A percentile compares a stretch with the other conserved stretches of the same genome.
These are phyloP conservation scores for Trachops cirrhosus DNA, from an alignment of 2,797 vertebrate genomes.

Conservation along the genomic window DNA sequence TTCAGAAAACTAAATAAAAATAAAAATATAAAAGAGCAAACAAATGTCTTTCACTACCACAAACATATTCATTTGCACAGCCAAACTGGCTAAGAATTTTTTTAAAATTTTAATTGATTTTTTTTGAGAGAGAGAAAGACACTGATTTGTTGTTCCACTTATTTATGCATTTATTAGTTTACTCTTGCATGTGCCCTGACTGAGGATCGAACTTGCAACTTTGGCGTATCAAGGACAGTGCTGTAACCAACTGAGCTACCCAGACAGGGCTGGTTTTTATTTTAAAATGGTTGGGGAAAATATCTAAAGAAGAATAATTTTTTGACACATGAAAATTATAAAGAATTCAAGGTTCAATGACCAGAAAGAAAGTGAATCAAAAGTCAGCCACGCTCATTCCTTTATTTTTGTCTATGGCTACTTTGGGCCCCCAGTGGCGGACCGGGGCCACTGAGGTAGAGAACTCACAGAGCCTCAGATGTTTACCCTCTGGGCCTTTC, in stretches of 20 bases:
- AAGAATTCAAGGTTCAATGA: background rate
- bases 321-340: background rate
- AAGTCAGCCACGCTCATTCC: background rate
- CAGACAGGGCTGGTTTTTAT: background rate
- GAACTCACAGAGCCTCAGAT: background rate
- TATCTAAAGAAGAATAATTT: background rate
- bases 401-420: background rate
- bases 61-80: background rate
- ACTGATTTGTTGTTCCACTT: background rate
- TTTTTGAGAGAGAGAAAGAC: background rate
- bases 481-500: conserved; percentile 1
- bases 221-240: background rate
- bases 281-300: background rate
- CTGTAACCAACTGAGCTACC: background rate
- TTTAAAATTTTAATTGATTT: background rate
- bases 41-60: background rate
- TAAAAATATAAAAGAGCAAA: background rate
- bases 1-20: background rate
- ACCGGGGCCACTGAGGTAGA: background rate
- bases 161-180: background rate
- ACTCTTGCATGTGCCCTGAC: background rate
- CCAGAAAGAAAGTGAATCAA: background rate
- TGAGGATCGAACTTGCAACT: background rate
- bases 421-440: background rate
- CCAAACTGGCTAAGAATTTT: background rate